Percentiles rank a stretch among this genome's conserved stretches.
phyloP scores from a whole-genome alignment of 2,113 vertebrate genomes.

The Hirundichthys speculiger region DNA sequence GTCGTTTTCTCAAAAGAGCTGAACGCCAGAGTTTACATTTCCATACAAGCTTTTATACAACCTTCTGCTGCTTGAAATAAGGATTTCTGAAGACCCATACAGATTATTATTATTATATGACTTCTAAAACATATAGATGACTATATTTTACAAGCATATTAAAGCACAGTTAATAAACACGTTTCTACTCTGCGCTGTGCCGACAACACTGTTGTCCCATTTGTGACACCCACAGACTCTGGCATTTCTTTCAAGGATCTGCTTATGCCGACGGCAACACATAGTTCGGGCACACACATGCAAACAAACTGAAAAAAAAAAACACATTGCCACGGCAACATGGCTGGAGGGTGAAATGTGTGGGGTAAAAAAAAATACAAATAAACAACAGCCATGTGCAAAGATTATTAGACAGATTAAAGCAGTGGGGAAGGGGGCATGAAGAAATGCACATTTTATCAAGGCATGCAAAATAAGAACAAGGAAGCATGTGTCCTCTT shows the following conservation, averaged over 20 bases:
- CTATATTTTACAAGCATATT: slow-evolving; percentile 4
- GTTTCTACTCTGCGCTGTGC: background rate
- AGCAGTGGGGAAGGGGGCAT: slow-evolving; percentile 2
- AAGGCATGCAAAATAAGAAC: slow-evolving; percentile 47
- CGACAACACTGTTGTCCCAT: slow-evolving; percentile 21
- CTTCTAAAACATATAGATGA: slow-evolving; percentile 12
- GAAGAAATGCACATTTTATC: slow-evolving; percentile 47
- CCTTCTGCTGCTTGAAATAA: slow-evolving; percentile 2
- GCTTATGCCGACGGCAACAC: slow-evolving; percentile 39
- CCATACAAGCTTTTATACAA: too few relatives aligned
- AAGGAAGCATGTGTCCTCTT: slow-evolving; percentile 69
- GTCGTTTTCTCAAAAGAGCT: slow-evolving; percentile 12
- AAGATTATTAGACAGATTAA: slow-evolving; percentile 31
- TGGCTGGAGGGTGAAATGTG: slow-evolving; percentile 19
- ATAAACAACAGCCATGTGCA: slow-evolving; percentile 14
- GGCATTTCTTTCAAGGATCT: slow-evolving; percentile 24
- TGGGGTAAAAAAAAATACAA: slow-evolving; percentile 19
- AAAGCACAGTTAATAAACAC: slow-evolving; percentile 3
- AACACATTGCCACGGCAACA: slow-evolving; percentile 23
- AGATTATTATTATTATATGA: too few relatives aligned
- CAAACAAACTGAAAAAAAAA: slow-evolving; percentile 36
- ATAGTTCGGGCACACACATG: slow-evolving; percentile 4
- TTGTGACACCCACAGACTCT: slow-evolving; percentile 12
- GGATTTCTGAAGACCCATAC: slow-evolving; percentile 13
- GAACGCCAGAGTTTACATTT: background rate